A percentile compares a stretch with the other conserved stretches of the same genome.
phyloP scores from a whole-genome alignment of 2,113 vertebrate genomes.

The Azemiops feae region DNA sequence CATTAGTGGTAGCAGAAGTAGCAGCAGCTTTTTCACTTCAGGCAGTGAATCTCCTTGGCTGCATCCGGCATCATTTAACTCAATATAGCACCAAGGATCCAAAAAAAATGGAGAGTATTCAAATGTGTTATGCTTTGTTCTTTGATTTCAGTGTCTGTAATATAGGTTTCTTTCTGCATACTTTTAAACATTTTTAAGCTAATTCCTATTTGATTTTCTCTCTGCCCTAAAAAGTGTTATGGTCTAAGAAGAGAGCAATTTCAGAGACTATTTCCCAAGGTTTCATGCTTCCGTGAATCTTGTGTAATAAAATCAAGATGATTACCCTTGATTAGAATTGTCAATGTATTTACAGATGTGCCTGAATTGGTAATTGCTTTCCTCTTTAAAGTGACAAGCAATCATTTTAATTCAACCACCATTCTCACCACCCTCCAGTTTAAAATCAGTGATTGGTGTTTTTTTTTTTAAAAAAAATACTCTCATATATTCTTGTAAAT shows the following conservation, averaged over 20 bases:
- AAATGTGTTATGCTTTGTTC: background rate
- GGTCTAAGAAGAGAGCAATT: conserved; percentile 1
- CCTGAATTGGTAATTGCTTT: conserved; percentile 62
- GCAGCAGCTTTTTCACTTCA: background rate
- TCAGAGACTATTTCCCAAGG: conserved; percentile 19
- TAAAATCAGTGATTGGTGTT: conserved; percentile 44
- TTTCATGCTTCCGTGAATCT: conserved; percentile 19
- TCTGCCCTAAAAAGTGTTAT: background rate
- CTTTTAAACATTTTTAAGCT: background rate
- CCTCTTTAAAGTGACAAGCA: conserved; percentile 61
- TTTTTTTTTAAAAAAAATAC: conserved; percentile 59
- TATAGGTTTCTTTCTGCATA: background rate
- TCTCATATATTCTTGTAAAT: conserved; percentile 55
- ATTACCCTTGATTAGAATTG: conserved; percentile 64
- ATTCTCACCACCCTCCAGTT: conserved; percentile 13
- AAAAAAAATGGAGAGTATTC: background rate
- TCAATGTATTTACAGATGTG: conserved; percentile 57
- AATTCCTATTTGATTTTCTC: background rate
- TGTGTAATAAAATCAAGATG: conserved; percentile 47
- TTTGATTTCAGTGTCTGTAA: background rate
- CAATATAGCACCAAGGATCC: background rate
- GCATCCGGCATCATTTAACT: background rate
- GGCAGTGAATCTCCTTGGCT: background rate
- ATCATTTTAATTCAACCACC: background rate
- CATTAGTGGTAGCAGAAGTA: background rate